Evolutionary conservation across 2,888 invertebrate genomes (phyloP).

Genomic region (Gymnoscelis rufifasciata): DNA sequence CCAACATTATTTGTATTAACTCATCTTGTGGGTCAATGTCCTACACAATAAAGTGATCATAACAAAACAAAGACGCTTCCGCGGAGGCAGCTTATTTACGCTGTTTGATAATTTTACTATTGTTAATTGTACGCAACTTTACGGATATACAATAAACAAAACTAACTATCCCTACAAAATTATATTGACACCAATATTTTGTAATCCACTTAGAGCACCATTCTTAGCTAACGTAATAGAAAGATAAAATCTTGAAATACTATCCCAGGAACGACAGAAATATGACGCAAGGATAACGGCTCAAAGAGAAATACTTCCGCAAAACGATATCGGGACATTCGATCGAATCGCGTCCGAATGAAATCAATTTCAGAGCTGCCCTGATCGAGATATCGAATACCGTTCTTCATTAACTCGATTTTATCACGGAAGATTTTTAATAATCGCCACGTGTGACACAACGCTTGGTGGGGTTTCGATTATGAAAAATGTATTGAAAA

Average conservation of each 20-base stretch:
- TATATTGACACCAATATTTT: too few species aligned
- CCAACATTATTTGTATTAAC: too few species aligned
- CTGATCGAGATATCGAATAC: constrained; percentile 62
- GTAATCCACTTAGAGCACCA: neutral
- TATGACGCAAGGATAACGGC: constrained; percentile 30
- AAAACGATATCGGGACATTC: constrained; percentile 57
- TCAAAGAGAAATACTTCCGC: constrained; percentile 55
- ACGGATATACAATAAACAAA: too few species aligned
- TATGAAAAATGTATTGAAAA: too few species aligned
- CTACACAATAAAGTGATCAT: too few species aligned
- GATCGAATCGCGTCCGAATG: constrained; percentile 62
- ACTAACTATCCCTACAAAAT: too few species aligned
- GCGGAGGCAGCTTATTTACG: too few species aligned
- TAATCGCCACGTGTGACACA: constrained; percentile 56
- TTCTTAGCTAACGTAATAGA: neutral
- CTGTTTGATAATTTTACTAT: too few species aligned
- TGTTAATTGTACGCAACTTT: too few species aligned
- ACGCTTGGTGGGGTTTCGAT: neutral
- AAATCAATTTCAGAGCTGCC: constrained; percentile 70
- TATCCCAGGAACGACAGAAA: constrained; percentile 1
- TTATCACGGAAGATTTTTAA: constrained; percentile 71
- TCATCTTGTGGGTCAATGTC: too few species aligned
- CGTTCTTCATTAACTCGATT: constrained; percentile 76
- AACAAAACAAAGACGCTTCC: too few species aligned
- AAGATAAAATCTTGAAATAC: constrained; percentile 14